Percentiles rank a stretch among this genome's conserved stretches.
These are phyloP conservation scores for Pelobates fuscus DNA, from an alignment of 2,113 vertebrate species.

Conservation along the genomic window DNA sequence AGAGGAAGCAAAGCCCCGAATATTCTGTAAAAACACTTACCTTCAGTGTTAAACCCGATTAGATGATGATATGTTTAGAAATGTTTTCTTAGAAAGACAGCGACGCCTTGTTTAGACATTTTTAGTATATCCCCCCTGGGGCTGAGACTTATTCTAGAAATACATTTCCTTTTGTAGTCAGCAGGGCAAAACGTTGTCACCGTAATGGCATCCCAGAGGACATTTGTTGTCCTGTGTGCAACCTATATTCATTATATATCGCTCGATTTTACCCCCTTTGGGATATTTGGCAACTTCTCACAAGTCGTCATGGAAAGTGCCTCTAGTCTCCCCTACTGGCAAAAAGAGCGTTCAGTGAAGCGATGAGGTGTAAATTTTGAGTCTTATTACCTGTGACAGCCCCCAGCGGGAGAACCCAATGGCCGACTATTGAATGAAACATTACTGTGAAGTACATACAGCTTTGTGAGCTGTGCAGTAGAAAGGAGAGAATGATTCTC, in stretches of 20 bases:
- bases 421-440: slow-evolving; percentile 28
- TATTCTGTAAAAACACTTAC: too few relatives aligned
- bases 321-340: neutral
- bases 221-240: neutral
- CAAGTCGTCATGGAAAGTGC: neutral
- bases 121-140: too few relatives aligned
- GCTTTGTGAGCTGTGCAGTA: slow-evolving; percentile 15
- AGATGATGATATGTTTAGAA: too few relatives aligned
- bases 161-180: too few relatives aligned
- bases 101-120: too few relatives aligned
- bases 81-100: too few relatives aligned
- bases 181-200: slow-evolving; percentile 1
- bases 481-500: slow-evolving; percentile 3
- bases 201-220: neutral
- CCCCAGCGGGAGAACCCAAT: slow-evolving; percentile 34
- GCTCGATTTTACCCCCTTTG: neutral
- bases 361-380: slow-evolving; percentile 42
- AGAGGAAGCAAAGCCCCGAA: too few relatives aligned
- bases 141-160: too few relatives aligned
- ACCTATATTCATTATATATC: neutral
- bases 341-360: slow-evolving; percentile 29
- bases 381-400: slow-evolving; percentile 41
- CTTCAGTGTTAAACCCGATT: too few relatives aligned
- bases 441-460: slow-evolving; percentile 37
- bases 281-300: neutral